Evolutionary conservation across 2,888 invertebrate genomes (phyloP).

Genomic region (Piscicola geometra): DNA sequence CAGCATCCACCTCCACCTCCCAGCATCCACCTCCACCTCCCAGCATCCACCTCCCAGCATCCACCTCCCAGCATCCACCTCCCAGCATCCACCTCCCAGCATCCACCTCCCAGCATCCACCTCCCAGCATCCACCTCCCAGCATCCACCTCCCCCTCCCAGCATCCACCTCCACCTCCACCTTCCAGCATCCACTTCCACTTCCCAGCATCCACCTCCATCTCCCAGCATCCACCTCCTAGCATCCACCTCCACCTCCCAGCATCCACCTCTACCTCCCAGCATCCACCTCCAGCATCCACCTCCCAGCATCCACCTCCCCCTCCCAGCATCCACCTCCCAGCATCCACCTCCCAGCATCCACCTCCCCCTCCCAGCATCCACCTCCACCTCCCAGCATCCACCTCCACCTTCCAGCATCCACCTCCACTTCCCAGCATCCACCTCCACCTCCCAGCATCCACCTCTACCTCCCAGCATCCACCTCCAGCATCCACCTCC

Average conservation of each 20-base stretch:
- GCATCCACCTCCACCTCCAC: no score
- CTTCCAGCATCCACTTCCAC: conserved; percentile 11
- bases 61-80: conserved; percentile 14
- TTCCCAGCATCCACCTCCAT: conserved; percentile 2
- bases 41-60: not conserved
- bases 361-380: conserved; percentile 19
- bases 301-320: conserved; percentile 15
- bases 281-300: not conserved
- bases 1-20: not conserved
- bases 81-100: not conserved
- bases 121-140: conserved; percentile 16
- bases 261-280: conserved; percentile 1
- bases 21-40: conserved; percentile 14
- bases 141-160: not conserved
- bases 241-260: conserved; percentile 14
- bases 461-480: not conserved
- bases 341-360: no score
- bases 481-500: conserved; percentile 18
- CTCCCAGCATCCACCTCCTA: no score
- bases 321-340: no score
- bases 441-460: conserved; percentile 17
- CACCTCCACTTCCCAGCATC: not conserved
- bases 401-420: conserved; percentile 17
- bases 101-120: no score
- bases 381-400: not conserved